These are phyloP conservation scores for Pristionchus entomophagus DNA, from an alignment of 2,888 invertebrate species.

Conservation along the genomic window DNA sequence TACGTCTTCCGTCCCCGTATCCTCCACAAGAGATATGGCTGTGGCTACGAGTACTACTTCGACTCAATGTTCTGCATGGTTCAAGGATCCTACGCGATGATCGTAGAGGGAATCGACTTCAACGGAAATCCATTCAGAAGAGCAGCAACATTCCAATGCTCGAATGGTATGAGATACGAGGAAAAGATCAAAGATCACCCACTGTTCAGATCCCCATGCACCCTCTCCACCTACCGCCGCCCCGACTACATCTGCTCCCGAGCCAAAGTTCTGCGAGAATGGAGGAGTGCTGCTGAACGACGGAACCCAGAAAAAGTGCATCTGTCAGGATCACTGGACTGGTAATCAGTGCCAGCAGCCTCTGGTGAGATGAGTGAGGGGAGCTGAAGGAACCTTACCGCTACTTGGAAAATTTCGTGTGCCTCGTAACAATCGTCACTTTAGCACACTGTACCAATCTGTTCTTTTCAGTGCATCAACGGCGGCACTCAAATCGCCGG, in stretches of 20 bases:
- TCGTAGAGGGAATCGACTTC: conserved; percentile 35
- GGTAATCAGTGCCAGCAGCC: not conserved
- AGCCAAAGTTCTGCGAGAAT: not conserved
- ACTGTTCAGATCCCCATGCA: not conserved
- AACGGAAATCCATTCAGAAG: conserved; percentile 24
- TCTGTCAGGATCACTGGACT: conserved; percentile 33
- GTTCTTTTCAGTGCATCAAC: conserved; percentile 40
- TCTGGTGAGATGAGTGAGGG: too few species aligned
- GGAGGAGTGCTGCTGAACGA: not conserved
- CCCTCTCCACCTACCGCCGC: not conserved
- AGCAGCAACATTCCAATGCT: not conserved
- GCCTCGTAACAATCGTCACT: too few species aligned
- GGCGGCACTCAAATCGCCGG: not conserved
- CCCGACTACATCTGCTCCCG: not conserved
- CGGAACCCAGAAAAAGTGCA: not conserved
- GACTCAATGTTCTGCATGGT: conserved; percentile 36
- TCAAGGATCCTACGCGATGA: not conserved
- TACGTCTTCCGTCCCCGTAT: conserved; percentile 27
- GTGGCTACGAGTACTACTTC: conserved; percentile 42
- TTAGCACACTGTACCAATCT: too few species aligned
- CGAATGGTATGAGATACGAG: not conserved
- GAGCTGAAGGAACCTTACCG: too few species aligned
- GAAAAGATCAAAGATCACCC: too few species aligned
- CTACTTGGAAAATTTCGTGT: too few species aligned
- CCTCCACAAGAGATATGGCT: conserved; percentile 33